Evolutionary conservation across 2,888 invertebrate genomes (phyloP).

Genomic region (Microchrysa polita): DNA sequence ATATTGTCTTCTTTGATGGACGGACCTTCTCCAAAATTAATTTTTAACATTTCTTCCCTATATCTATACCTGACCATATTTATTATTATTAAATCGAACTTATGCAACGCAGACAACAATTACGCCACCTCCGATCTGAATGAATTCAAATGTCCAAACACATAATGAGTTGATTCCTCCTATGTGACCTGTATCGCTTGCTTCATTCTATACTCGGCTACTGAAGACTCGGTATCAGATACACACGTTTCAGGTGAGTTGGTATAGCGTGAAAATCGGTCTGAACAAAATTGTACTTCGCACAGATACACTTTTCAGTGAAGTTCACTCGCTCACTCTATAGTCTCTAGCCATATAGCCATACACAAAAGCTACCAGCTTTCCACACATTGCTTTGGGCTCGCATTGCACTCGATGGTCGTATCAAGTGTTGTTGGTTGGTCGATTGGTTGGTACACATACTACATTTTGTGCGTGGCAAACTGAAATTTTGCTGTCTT

Average conservation of each 20-base stretch:
- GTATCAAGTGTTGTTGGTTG: constrained; percentile 12
- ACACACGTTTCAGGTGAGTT: constrained; percentile 33
- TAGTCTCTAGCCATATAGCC: constrained; percentile 1
- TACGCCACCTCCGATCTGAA: constrained; percentile 10
- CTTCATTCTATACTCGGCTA: no score
- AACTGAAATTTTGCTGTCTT: constrained; percentile 20
- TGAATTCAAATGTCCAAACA: constrained; percentile 19
- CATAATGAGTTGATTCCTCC: constrained; percentile 27
- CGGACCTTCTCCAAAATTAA: no score
- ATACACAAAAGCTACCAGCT: constrained; percentile 12
- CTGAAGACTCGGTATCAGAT: neutral
- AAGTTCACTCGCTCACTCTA: constrained; percentile 26
- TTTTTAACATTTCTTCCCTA: no score
- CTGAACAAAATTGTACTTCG: neutral
- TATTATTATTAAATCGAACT: no score
- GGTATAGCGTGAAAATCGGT: constrained; percentile 2
- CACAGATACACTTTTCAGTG: constrained; percentile 32
- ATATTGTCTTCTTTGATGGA: no score
- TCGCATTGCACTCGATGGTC: constrained; percentile 14
- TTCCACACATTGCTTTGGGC: constrained; percentile 12
- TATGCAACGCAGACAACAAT: neutral
- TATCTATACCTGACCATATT: no score
- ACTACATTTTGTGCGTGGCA: constrained; percentile 36
- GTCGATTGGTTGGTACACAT: no score
- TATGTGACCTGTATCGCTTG: constrained; percentile 32